phyloP scores from a whole-genome alignment of 2,113 vertebrate genomes.

The Pipa parva region DNA sequence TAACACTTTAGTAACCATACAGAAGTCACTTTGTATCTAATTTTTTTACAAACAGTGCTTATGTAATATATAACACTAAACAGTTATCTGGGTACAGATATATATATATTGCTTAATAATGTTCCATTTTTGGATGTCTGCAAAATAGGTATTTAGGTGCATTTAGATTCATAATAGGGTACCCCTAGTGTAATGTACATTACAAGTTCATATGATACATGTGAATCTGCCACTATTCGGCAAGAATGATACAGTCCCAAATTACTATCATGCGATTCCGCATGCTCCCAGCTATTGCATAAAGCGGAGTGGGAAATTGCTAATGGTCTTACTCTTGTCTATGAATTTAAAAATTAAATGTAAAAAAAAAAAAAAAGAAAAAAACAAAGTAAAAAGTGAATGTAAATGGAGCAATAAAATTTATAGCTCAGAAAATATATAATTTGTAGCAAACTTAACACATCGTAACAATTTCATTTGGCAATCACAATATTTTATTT shows the following conservation, averaged over 20 bases:
- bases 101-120: background rate
- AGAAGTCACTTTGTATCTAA: background rate
- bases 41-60: conserved; percentile 2
- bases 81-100: background rate
- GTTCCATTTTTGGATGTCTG: background rate
- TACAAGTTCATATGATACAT: background rate
- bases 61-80: conserved; percentile 2
- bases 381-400: too few species aligned
- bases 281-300: background rate
- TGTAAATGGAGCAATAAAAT: too few species aligned
- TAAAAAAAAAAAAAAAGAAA: too few species aligned
- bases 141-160: background rate
- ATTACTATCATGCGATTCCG: background rate
- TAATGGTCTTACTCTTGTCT: too few species aligned
- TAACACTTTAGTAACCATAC: conserved; percentile 10
- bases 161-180: background rate
- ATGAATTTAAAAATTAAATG: too few species aligned
- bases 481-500: background rate
- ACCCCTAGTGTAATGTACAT: background rate
- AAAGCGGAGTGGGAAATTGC: too few species aligned
- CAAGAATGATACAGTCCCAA: background rate
- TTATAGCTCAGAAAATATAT: background rate
- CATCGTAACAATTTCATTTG: background rate
- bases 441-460: background rate
- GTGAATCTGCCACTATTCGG: background rate